Base-by-base conservation (phyloP, 2,888 invertebrate genomes). In the Drosophila cognata region DNA sequence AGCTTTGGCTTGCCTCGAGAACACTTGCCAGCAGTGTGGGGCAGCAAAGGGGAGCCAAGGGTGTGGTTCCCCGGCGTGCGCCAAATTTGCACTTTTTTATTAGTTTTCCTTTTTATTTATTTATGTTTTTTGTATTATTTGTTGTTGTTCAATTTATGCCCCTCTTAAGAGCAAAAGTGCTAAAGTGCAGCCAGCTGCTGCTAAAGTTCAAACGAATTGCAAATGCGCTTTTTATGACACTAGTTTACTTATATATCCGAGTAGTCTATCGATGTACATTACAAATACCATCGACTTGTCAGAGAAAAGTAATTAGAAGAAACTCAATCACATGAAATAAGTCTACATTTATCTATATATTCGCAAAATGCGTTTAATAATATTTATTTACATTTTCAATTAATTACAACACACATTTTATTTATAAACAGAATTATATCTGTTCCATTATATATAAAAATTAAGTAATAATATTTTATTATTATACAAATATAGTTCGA, bases 111-210 rank as follows among this genome's bases (percentile, higher is more conserved):
- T 68, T 76, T 64, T 7, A 36, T 59, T 57, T 58, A 56, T 66
- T 57, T 60, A 16, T 36, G n/a, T 33, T 28, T 50, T 51, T 69
- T 57, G 51, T 65, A 1, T 46, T 46, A 25, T 46, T 46, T 46
- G 8, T 28, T 46, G 25, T 55, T 43, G 11, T 31, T 21, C 50
- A 71, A 86, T 77, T 86, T 86, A 86, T 84, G 82, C 59, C 65
- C 41, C 63, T 64, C 52, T 52, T 29, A 72, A 61, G 41, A 28
- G 64, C 55, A 51, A 67, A 53, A 73, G 65, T 53, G 58, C 25
- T 48, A 63, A 81, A 68, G 53, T 73, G 65, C 55, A 51, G 69
- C 65, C 71, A 38, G 61, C 41, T 51, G 18, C 16, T 48, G 8
- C n/a, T 13, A 0, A n/a, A 21, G 31, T 13, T 5, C 33, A 65